Base-by-base conservation (phyloP, 2,797 vertebrate species). In the Morus bassanus region DNA sequence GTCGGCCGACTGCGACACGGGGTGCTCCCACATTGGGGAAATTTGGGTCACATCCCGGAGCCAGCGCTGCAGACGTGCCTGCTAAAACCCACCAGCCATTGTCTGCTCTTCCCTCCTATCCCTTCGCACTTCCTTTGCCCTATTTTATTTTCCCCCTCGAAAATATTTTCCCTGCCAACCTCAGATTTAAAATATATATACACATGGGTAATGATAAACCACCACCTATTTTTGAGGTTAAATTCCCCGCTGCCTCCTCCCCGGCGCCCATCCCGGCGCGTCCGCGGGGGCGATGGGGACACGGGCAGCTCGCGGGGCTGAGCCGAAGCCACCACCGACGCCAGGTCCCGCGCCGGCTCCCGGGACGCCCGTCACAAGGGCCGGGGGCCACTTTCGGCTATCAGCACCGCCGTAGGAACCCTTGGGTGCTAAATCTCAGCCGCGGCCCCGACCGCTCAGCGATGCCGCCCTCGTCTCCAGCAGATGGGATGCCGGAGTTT, bases 1-100 rank as follows among this genome's bases (percentile, higher is more conserved):
- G 4, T 3, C 17, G 33, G 60, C 63, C 19, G 65, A 39, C 2
- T 14, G 90, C 68, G 33, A 76, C 72, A 25, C 53, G 31, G 88
- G 92, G 94, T n/a, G 73, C 87, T 76, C 70, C 88, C 50, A 39
- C 70, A 13, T 30, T 31, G 88, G 94, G 94, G 80, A 84, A 93
- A 96, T 95, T 72, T 84, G 94, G 96, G 94, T 93, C 94, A 96
- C 72, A 76, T 69, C 93, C 90, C 61, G 46, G 91, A 87, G 82
- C 95, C 93, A 6, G 91, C 59, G 46, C 79, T 88, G 90, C 93
- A n/a, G 95, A 77, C 69, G 78, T 37, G 91, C 85, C 91, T 77
- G 82, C 88, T 18, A 10, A 56, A 80, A 64, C 77, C 93, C 94
- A 65, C 86, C 80, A 80, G 74, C 94, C 90, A 88, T 86, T 87